Evolutionary conservation across 2,113 vertebrate genomes (phyloP), one percentile per base, ranked within the genome.

Genomic region (Triplophysa tibetana): DNA sequence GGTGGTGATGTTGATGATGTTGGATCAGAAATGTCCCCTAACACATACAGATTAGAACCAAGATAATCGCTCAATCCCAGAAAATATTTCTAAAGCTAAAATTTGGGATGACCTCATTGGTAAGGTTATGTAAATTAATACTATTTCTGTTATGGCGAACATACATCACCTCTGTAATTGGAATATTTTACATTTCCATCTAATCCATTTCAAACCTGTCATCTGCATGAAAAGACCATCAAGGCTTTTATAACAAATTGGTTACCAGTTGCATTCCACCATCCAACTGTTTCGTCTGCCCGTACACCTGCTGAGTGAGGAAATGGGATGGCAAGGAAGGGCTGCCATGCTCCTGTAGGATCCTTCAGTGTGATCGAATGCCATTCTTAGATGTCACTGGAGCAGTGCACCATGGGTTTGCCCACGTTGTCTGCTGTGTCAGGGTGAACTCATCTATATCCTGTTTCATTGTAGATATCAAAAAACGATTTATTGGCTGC

Each of bases 241-340:
- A 62, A 61, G 19, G 24, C 41, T 23, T 60, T 68, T 38, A 38
- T 64, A 75, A 38, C 73, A 70, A 77, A 67, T 61, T 45, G 77
- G 81, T 75, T 50, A 82, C 24, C 26, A 60, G 66, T 50, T 80
- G 10, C 48, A 48, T 72, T 80, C 23, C 33, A 50, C 29, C 23
- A 23, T 75, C 48, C 61, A 52, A 52, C 66, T 70, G 66, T 68
- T 50, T 69, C 48, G 23, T 70, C 19, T 56, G 16, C 48, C 68
- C 24, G 48, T 70, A 54, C 1, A 23, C 68, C 52, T 52, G 33
- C 26, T 26, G 26, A 75, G 9, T 75, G 41, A 2, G 50, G 60
- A 41, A 63, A 29, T 16, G n/a, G 54, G 33, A 43, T 38, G 11
- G 43, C 10, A 14, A 23, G 38, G 60, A 75, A 75, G 58, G 60